phyloP scores from a whole-genome alignment of 2,113 vertebrate species.

The Rhinopithecus roxellana region DNA sequence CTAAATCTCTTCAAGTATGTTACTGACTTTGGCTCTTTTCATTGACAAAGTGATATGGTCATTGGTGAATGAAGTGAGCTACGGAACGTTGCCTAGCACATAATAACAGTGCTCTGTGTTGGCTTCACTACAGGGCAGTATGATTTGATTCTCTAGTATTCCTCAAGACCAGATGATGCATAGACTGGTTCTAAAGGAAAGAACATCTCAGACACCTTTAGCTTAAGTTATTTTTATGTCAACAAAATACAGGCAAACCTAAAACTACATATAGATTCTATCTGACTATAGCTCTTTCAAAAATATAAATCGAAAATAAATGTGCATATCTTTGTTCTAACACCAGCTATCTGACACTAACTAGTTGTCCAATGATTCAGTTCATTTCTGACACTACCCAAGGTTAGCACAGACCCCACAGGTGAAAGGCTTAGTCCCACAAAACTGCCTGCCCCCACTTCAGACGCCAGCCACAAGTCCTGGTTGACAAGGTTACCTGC shows the following conservation, averaged over 20 bases:
- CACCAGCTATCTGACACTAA: background rate
- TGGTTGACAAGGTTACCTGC: background rate
- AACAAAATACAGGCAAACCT: background rate
- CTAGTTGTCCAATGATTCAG: background rate
- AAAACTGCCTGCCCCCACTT: background rate
- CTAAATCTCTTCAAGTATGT: no score
- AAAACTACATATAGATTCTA: background rate
- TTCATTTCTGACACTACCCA: background rate
- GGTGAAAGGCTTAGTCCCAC: background rate
- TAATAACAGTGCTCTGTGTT: accelerated
- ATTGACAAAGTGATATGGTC: background rate
- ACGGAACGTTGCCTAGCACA: accelerated
- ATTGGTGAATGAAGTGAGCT: no score
- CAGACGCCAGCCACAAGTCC: background rate
- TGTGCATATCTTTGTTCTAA: background rate
- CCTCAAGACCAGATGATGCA: background rate
- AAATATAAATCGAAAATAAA: background rate
- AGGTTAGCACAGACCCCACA: background rate
- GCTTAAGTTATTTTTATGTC: background rate
- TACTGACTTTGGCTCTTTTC: no score
- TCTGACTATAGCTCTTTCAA: background rate
- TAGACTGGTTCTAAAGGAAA: background rate
- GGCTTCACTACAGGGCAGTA: background rate
- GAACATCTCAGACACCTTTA: background rate
- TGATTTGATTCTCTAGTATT: background rate